phyloP scores from a whole-genome alignment of 37 sponge, comb jelly and placozoan genomes.

The Diacarnus erythraeanus region DNA sequence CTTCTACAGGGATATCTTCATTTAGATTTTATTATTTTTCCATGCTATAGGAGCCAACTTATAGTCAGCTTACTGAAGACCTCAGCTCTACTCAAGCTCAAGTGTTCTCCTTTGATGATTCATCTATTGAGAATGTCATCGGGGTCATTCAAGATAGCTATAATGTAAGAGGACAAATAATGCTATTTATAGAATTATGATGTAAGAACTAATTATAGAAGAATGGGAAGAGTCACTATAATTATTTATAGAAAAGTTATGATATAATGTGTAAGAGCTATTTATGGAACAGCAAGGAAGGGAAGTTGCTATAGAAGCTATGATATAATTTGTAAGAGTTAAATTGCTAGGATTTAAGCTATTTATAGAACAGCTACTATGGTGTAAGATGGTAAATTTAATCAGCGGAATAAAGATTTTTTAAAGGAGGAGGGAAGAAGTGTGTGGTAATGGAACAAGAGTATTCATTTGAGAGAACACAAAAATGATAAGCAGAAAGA shows the following conservation, averaged over 20 bases:
- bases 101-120: too few relatives aligned
- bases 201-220: not conserved
- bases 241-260: not conserved
- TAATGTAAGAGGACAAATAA: not conserved
- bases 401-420: too few relatives aligned
- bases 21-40: not conserved
- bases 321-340: too few relatives aligned
- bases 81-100: not conserved
- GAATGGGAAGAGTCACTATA: not conserved
- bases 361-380: too few relatives aligned
- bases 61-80: not conserved
- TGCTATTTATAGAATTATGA: not conserved
- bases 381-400: too few relatives aligned
- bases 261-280: not conserved
- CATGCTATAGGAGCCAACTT: not conserved
- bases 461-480: too few relatives aligned
- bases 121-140: not conserved
- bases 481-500: too few relatives aligned
- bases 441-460: too few relatives aligned
- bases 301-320: too few relatives aligned
- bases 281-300: not conserved
- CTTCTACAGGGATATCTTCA: too few relatives aligned
- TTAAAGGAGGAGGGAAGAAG: too few relatives aligned
- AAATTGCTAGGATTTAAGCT: too few relatives aligned
- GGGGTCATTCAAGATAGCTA: conserved; percentile 1